A percentile compares a stretch with the other conserved stretches of the same genome.
These are phyloP conservation scores for Anthopleura xanthogrammica DNA, from an alignment of 92 coral and sea anemone species.

Conservation along the genomic window DNA sequence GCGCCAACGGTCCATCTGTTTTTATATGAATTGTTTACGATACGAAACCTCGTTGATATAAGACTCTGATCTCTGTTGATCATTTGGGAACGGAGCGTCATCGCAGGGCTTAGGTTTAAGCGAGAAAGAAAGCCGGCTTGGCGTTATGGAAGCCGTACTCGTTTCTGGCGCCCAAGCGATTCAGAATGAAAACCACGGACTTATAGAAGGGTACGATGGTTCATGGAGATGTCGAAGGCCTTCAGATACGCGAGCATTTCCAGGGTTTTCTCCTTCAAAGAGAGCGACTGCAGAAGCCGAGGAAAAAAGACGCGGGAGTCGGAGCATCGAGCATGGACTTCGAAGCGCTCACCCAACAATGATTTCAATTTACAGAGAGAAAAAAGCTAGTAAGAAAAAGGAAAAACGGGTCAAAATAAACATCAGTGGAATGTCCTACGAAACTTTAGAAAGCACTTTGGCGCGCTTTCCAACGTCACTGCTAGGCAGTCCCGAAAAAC, in stretches of 20 bases:
- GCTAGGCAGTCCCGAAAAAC: conserved; percentile 85
- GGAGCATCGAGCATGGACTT: conserved; percentile 63
- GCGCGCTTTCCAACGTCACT: conserved; percentile 83
- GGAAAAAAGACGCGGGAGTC: conserved; percentile 47
- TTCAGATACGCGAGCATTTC: conserved; percentile 57
- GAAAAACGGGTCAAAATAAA: conserved; percentile 77
- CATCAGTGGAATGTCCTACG: conserved; percentile 91
- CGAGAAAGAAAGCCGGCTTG: neutral
- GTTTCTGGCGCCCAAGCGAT: conserved; percentile 87
- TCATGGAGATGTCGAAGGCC: conserved; percentile 56
- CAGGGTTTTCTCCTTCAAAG: conserved; percentile 41
- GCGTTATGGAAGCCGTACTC: conserved; percentile 76
- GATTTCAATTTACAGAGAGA: conserved; percentile 44
- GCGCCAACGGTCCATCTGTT: conserved; percentile 6
- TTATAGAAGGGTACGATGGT: conserved; percentile 48
- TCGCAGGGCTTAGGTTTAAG: neutral
- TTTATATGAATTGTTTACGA: conserved; percentile 12
- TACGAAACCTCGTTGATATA: conserved; percentile 16
- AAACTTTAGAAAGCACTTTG: conserved; percentile 89
- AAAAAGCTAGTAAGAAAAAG: conserved; percentile 57
- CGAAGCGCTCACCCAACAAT: conserved; percentile 51
- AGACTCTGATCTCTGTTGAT: conserved; percentile 27
- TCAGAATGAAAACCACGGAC: conserved; percentile 52
- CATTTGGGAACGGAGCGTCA: neutral
- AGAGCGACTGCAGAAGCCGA: conserved; percentile 38